Percentiles rank a stretch among this genome's conserved stretches.
These are phyloP conservation scores for Pimpla rufipes DNA, from an alignment of 2,888 invertebrate species.

Conservation along the genomic window DNA sequence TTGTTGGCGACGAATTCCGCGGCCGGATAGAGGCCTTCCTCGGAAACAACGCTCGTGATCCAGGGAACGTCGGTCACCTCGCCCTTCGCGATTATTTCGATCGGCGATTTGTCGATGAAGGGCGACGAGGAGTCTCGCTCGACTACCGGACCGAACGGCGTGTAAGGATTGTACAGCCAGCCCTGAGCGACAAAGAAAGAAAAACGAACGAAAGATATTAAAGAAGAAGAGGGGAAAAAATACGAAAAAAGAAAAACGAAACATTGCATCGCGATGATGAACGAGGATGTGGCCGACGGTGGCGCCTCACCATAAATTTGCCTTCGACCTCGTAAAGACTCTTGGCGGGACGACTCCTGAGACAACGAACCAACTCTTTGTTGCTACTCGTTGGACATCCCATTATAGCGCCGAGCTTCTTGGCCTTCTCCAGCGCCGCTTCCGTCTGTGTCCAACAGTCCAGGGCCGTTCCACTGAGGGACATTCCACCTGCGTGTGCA, in stretches of 20 bases:
- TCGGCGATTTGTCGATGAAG: conserved; percentile 89
- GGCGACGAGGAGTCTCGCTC: conserved; percentile 87
- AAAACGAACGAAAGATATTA: not conserved
- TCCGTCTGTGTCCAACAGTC: conserved; percentile 87
- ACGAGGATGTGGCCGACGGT: not conserved
- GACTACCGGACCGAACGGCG: conserved; percentile 90
- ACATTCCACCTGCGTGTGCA: conserved; percentile 86
- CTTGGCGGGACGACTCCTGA: conserved; percentile 87
- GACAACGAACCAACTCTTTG: conserved; percentile 87
- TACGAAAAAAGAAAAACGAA: not conserved
- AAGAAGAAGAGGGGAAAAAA: not conserved
- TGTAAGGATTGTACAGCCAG: conserved; percentile 89
- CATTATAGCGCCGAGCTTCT: conserved; percentile 87
- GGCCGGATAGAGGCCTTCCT: conserved; percentile 91
- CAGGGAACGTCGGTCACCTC: conserved; percentile 89
- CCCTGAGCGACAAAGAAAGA: conserved; percentile 81
- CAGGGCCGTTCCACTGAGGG: conserved; percentile 89
- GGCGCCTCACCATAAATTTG: conserved; percentile 86
- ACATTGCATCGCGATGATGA: not conserved
- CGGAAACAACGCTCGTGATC: conserved; percentile 88
- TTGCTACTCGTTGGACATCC: conserved; percentile 87
- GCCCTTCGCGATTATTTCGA: conserved; percentile 87
- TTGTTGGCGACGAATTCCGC: conserved; percentile 85
- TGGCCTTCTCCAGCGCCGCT: conserved; percentile 87
- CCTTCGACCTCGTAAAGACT: conserved; percentile 87